phyloP scores from a whole-genome alignment of 2,113 vertebrate genomes.

The Ramphastos sulfuratus region DNA sequence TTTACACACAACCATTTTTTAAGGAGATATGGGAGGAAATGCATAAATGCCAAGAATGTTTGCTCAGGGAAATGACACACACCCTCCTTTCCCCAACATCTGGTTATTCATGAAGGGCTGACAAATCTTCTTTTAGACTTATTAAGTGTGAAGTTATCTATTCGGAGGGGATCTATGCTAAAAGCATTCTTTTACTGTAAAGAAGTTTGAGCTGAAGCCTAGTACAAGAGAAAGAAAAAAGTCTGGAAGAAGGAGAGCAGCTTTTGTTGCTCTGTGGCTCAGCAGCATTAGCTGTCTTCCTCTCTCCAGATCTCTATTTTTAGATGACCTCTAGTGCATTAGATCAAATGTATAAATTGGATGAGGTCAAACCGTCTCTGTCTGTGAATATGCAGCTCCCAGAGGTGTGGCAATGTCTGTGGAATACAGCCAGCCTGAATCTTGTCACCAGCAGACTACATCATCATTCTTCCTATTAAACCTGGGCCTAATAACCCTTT shows the following conservation, averaged over 20 bases:
- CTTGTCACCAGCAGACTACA: not conserved
- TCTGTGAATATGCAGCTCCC: not conserved
- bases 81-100: conserved; percentile 43
- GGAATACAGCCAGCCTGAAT: not conserved
- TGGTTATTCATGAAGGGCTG: conserved; percentile 20
- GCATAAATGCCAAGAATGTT: conserved; percentile 55
- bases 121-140: conserved; percentile 33
- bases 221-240: not conserved
- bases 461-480: not conserved
- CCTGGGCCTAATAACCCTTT: not conserved
- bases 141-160: not conserved
- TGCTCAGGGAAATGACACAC: conserved; percentile 50
- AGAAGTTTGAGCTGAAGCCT: not conserved
- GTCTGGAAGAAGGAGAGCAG: not conserved
- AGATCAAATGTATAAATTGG: conserved; percentile 43
- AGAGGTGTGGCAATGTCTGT: not conserved
- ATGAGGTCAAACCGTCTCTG: conserved; percentile 8
- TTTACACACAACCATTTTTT: conserved; percentile 13
- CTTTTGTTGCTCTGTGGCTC: conserved; percentile 2
- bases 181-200: not conserved
- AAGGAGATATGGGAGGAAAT: conserved; percentile 49
- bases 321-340: conserved; percentile 24
- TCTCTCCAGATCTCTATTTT: conserved; percentile 42
- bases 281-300: not conserved
- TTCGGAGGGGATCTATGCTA: not conserved